These are phyloP conservation scores for Hirtodrosophila trivittata DNA, from an alignment of 2,888 invertebrate genomes.

Conservation along the genomic window DNA sequence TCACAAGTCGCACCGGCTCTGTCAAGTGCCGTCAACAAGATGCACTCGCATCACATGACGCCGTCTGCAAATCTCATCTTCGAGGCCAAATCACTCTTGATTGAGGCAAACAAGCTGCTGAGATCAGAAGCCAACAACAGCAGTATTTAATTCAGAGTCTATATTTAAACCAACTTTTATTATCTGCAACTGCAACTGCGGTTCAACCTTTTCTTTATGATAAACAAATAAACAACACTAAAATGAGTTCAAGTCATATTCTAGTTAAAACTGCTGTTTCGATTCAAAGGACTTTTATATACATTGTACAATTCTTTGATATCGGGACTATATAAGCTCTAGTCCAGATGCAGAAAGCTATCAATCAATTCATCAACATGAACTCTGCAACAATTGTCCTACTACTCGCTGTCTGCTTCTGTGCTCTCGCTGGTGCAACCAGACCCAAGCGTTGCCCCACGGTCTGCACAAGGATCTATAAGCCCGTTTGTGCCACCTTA, in stretches of 20 bases:
- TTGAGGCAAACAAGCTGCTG: constrained; percentile 36
- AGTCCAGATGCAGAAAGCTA: background rate
- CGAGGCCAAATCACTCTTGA: constrained; percentile 60
- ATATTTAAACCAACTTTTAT: background rate
- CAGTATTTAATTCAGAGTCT: constrained; percentile 28
- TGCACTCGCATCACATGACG: constrained; percentile 54
- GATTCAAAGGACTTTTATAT: too few relatives aligned
- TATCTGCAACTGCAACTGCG: background rate
- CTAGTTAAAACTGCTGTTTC: too few relatives aligned
- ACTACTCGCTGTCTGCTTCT: background rate
- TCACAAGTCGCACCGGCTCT: constrained; percentile 26
- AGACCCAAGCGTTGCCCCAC: background rate
- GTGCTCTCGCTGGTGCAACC: background rate
- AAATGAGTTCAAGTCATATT: too few relatives aligned
- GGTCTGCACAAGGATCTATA: background rate
- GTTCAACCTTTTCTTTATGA: background rate
- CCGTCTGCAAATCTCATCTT: constrained; percentile 17
- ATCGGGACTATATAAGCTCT: constrained; percentile 33
- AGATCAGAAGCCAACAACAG: constrained; percentile 26
- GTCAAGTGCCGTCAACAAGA: constrained; percentile 52
- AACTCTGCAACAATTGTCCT: constrained; percentile 5
- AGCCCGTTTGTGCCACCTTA: constrained; percentile 30
- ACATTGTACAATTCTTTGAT: too few relatives aligned
- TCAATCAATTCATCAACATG: constrained; percentile 26
- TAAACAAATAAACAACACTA: constrained; percentile 1